Conservation (phyloP, 2,113 vertebrate species). For the Cervus canadensis region DNA sequence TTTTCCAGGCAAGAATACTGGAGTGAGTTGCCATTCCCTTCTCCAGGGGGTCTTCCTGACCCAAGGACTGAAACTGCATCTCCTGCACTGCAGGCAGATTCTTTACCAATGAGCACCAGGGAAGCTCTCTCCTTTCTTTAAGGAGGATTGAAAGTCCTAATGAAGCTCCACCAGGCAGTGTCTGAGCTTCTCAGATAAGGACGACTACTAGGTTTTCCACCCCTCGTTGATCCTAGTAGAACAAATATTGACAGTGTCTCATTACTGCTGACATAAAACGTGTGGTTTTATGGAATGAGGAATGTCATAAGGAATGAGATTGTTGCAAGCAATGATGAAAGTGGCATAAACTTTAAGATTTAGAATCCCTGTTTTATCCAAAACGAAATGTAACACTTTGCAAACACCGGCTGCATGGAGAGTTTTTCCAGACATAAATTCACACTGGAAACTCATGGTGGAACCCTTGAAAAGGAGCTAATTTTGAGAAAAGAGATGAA, state of each 20-base stretch:
- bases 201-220: not conserved
- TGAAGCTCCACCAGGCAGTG: not conserved
- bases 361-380: constrained; percentile 10
- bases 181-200: not conserved
- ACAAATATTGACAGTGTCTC: not conserved
- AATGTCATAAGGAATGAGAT: not conserved
- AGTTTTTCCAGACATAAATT: constrained; percentile 36
- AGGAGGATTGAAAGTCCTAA: not conserved
- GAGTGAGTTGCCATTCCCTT: not conserved
- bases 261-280: not conserved
- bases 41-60: not conserved
- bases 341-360: not conserved
- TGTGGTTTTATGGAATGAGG: not conserved
- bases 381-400: not conserved
- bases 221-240: not conserved
- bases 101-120: not conserved
- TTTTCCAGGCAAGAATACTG: not conserved
- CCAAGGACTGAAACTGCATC: not conserved
- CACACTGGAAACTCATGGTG: not conserved
- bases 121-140: not conserved
- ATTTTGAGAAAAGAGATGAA: constrained; percentile 33
- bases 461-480: not conserved
- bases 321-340: not conserved
- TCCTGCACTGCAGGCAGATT: not conserved
- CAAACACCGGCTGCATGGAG: constrained; percentile 25